Base-by-base conservation (phyloP, 64 coral and sea anemone species). In the Cladopsammia gracilis region DNA sequence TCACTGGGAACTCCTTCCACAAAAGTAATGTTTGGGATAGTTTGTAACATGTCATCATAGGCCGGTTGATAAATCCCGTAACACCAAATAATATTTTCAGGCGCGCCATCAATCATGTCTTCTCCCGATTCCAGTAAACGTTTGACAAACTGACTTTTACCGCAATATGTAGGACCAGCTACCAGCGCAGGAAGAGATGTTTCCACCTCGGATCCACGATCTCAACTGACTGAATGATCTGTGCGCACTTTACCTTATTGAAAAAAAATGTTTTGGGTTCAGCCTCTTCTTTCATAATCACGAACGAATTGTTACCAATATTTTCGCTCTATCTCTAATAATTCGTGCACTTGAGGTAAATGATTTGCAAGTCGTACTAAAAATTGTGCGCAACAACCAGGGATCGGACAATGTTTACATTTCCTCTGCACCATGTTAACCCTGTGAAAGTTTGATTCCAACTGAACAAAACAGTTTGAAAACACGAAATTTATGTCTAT, bases 171-270 rank as follows among this genome's bases (percentile, higher is more conserved):
- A 13, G 87, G 77, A 0, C 93, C 86, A 26, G 87, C 87, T 7
- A 95, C 60, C 42, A 89, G 56, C 20, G 74, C 74, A 12, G 64
- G 75, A 83, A 93, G 3, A 74, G 86, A 89, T 90, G 79, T 90
- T 83, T 82, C 64, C 73, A 87, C 71, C 91, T 68, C 46, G 74
- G 62, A n/a, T 94, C 92, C 92, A 93, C 88, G 61, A 3, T 88
- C 61, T 25, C 53, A 83, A 88, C 77, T 70, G 67, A 94, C 61
- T 75, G 62, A 64, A 71, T 70, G 12, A 76, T 25, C 46, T 25
- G 74, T n/a, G 20, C 47, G 12, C 53, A 57, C 71, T 25, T 22
- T 23, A 6, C 25, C 6, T 72, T 83, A 50, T 84, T 45, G 42
- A 59, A 83, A 58, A n/a, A n/a, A 16, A 62, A 61, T 48, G 48